Evolutionary conservation across 2,113 vertebrate species (phyloP).

Genomic region (Ceuthmochares aereus): DNA sequence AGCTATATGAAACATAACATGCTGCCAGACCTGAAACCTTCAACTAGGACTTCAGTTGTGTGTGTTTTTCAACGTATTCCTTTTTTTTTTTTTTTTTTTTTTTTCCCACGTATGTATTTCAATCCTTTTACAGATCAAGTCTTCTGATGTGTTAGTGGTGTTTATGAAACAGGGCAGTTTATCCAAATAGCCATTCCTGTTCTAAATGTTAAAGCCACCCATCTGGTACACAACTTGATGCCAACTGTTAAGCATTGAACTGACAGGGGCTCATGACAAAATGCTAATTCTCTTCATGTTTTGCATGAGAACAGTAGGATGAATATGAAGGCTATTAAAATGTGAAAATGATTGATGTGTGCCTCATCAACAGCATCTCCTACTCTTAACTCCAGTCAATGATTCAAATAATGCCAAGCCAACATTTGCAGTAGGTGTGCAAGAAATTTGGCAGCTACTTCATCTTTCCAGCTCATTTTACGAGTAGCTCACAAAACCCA

Average conservation of each 20-base stretch:
- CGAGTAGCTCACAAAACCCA: not conserved
- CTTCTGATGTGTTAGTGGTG: slow-evolving; percentile 9
- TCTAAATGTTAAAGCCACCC: slow-evolving; percentile 67
- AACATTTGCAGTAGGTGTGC: slow-evolving; percentile 14
- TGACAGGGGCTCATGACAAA: slow-evolving; percentile 26
- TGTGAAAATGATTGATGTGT: slow-evolving; percentile 42
- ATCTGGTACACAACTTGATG: slow-evolving; percentile 59
- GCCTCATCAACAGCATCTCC: slow-evolving; percentile 18
- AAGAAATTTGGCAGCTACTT: slow-evolving; percentile 6
- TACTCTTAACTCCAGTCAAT: not conserved
- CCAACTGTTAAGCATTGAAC: slow-evolving; percentile 56
- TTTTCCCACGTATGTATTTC: not conserved
- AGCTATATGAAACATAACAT: fast-evolving
- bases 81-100: not conserved
- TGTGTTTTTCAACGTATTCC: not conserved
- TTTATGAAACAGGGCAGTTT: slow-evolving; percentile 49
- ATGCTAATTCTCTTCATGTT: slow-evolving; percentile 44
- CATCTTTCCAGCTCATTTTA: not conserved
- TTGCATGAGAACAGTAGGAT: slow-evolving; percentile 1
- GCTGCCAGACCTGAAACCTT: not conserved
- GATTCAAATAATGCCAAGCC: slow-evolving; percentile 32
- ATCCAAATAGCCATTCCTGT: slow-evolving; percentile 51
- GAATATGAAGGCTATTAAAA: slow-evolving; percentile 41
- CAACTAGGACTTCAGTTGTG: fast-evolving
- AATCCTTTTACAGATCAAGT: not conserved